A percentile compares a stretch with the other conserved stretches of the same genome.
Conservation (phyloP, 2,797 vertebrate genomes). For the Paguma larvata region DNA sequence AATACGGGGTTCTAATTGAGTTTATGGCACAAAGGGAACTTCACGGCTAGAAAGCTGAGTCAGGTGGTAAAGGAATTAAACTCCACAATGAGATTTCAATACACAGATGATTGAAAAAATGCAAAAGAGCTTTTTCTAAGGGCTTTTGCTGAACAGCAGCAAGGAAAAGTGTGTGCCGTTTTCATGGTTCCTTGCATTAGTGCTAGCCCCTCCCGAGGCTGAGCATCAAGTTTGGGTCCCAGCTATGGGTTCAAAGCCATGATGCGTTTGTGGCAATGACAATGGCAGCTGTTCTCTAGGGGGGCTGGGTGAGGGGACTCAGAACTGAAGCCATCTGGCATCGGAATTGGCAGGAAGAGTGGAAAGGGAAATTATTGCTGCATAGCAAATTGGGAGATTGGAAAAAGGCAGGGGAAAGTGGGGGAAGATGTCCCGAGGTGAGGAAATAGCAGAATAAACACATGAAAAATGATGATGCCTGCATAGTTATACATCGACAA, state of each 20-base stretch:
- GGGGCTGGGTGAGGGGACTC: constrained; percentile 79
- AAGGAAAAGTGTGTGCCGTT: constrained; percentile 84
- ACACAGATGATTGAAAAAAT: constrained; percentile 84
- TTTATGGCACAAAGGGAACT: constrained; percentile 87
- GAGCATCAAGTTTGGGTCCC: constrained; percentile 83
- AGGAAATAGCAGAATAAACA: constrained; percentile 85
- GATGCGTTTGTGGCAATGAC: constrained; percentile 85
- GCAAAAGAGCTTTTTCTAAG: constrained; percentile 84
- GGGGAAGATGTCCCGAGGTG: constrained; percentile 74
- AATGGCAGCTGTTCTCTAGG: constrained; percentile 85
- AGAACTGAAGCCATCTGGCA: constrained; percentile 87
- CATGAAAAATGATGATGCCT: constrained; percentile 78
- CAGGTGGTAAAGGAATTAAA: constrained; percentile 89
- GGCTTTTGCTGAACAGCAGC: constrained; percentile 70
- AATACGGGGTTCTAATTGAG: constrained; percentile 86
- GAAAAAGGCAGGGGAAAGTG: constrained; percentile 78
- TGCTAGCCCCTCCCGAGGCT: constrained; percentile 69
- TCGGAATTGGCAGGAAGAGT: constrained; percentile 77
- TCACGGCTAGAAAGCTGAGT: constrained; percentile 85
- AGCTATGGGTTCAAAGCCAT: constrained; percentile 86
- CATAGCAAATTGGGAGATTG: constrained; percentile 83
- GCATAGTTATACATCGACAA: neutral
- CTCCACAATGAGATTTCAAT: constrained; percentile 85
- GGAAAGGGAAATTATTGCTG: constrained; percentile 86
- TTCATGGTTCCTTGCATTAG: constrained; percentile 84